Conservation (phyloP, 2,797 vertebrate species). For the Anomalospiza imberbis region DNA sequence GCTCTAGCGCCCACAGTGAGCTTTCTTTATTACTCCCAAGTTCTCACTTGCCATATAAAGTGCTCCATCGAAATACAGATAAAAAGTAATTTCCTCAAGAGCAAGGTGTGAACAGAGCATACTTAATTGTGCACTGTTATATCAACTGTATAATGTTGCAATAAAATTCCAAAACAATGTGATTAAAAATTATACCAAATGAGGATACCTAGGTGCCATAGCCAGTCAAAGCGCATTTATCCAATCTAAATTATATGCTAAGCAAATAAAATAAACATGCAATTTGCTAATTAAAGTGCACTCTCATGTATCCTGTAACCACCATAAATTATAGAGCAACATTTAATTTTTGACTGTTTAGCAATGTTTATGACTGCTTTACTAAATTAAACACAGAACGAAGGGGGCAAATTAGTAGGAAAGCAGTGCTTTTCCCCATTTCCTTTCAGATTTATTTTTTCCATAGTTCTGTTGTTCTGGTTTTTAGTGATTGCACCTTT, state of each 20-base stretch:
- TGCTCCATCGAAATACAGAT: constrained; percentile 50
- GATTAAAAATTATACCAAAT: constrained; percentile 74
- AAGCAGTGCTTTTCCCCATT: not conserved
- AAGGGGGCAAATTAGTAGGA: constrained; percentile 43
- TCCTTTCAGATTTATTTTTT: constrained; percentile 3
- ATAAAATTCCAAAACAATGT: constrained; percentile 77
- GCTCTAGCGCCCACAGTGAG: constrained; percentile 4
- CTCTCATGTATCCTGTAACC: constrained; percentile 69
- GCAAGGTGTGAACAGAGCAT: constrained; percentile 69
- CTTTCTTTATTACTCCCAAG: constrained; percentile 51
- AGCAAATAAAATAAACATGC: constrained; percentile 75
- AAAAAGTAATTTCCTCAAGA: constrained; percentile 68
- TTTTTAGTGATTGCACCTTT: not conserved
- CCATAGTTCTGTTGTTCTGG: not conserved
- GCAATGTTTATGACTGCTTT: constrained; percentile 66
- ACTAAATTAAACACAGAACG: constrained; percentile 59
- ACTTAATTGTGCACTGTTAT: constrained; percentile 65
- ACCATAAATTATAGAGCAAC: constrained; percentile 74
- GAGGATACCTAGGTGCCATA: constrained; percentile 70
- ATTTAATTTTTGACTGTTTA: constrained; percentile 75
- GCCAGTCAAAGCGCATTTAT: constrained; percentile 67
- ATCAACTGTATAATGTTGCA: constrained; percentile 69
- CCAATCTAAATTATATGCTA: constrained; percentile 71
- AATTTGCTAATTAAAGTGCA: constrained; percentile 77
- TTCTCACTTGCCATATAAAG: constrained; percentile 36